Base-by-base conservation (phyloP, 2,888 invertebrate species). In the Andrena praecox region DNA sequence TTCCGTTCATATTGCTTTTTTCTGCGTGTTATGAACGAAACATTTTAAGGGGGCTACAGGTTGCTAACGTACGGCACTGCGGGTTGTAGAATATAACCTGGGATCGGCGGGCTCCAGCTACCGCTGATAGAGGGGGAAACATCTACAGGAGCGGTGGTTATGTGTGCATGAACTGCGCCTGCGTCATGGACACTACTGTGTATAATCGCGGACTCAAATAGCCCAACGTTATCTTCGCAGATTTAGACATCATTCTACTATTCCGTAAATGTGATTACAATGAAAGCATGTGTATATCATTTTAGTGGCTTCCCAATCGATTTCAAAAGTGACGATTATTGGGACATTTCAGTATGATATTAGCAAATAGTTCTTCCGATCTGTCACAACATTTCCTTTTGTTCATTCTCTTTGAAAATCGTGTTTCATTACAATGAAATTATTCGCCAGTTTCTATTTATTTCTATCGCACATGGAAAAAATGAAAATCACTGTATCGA, bases 231-330 rank as follows among this genome's bases (percentile, higher is more conserved):
- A 64, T 64, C 24, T 67, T 59, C 52, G 2, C 12, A 35, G 66
- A 54, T 67, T 77, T 63, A 72, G 27, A 52, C 24, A 59, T 76
- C 10, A 42, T 42, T 42, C 24, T 72, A 52, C 27, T 54, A 64
- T 60, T 52, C n/a, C 5, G 16, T 63, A 77, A 77, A 77, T 60
- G 20, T 72, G 20, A 77, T 77, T 80, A 80, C 24, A 56, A 76
- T 24, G 54, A 77, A 77, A 29, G 29, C n/a, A 33, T 69, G 59
- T 52, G 24, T 31, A 24, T 10, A 59, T 63, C 54, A 7, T 63
- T 72, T 54, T 33, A 80, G 72, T 31, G 80, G 80, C 68, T 80
- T 80, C 80, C 56, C 56, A 63, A 68, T 77, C 80, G 72, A 80
- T 77, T 63, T 66, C 50, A 69, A 50, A 35, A 59, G 27, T 24